phyloP scores from a whole-genome alignment of 2,113 vertebrate species.

The Osmerus mordax region DNA sequence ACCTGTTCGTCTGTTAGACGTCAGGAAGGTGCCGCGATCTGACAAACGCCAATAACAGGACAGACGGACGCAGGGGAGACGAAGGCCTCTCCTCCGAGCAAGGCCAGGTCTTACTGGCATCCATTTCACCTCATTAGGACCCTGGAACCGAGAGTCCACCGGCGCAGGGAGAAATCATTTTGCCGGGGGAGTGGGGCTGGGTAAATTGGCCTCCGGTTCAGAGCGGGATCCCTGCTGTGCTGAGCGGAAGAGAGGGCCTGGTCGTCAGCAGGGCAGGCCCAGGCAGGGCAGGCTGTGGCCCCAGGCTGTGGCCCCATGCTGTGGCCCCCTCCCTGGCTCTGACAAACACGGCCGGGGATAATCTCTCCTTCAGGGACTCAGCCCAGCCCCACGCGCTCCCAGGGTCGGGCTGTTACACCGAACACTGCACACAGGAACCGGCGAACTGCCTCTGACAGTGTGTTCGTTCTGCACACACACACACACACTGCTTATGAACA shows the following conservation, averaged over 20 bases:
- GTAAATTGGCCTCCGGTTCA: constrained; percentile 70
- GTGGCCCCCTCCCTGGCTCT: constrained; percentile 68
- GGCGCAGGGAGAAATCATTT: constrained; percentile 60
- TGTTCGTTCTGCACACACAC: constrained; percentile 20
- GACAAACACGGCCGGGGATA: constrained; percentile 74
- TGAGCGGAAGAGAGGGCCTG: constrained; percentile 69
- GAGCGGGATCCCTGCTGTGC: constrained; percentile 67
- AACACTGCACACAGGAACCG: constrained; percentile 49
- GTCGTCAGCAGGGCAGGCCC: constrained; percentile 74
- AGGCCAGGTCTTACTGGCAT: constrained; percentile 61
- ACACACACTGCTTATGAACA: constrained; percentile 21
- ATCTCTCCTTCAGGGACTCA: constrained; percentile 71
- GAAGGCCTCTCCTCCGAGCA: constrained; percentile 35
- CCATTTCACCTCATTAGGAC: constrained; percentile 72
- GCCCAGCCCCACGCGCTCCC: constrained; percentile 63
- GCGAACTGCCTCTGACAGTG: constrained; percentile 40
- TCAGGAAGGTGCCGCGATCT: no score
- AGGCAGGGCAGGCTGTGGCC: constrained; percentile 61
- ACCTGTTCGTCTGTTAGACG: no score
- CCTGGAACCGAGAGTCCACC: constrained; percentile 63
- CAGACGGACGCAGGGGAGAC: constrained; percentile 31
- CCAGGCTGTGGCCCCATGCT: constrained; percentile 71
- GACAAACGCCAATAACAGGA: no score
- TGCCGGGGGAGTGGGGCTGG: constrained; percentile 54
- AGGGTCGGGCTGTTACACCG: constrained; percentile 57